These are phyloP conservation scores for Drosophila helvetica DNA, from an alignment of 2,888 invertebrate species.

Conservation along the genomic window DNA sequence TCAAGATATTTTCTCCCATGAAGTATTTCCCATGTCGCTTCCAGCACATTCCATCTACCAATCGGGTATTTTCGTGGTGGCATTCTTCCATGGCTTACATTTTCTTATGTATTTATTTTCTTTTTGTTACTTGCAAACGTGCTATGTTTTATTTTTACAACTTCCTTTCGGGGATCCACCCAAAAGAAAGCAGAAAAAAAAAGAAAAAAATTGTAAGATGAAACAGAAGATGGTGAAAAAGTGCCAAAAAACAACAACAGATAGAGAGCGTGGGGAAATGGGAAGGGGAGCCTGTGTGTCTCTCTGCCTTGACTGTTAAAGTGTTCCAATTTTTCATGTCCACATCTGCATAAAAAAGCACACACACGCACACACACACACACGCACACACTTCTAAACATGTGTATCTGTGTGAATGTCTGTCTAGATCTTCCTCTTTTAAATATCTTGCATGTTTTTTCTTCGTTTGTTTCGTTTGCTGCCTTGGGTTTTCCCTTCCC, in stretches of 20 bases:
- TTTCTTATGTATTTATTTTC: conserved; percentile 1
- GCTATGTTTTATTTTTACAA: conserved; percentile 78
- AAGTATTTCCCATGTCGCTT: not conserved
- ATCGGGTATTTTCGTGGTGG: conserved; percentile 21
- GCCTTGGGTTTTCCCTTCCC: conserved; percentile 15
- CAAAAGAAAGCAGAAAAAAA: not conserved
- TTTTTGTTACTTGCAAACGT: conserved; percentile 69
- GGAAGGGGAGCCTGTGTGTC: conserved; percentile 30
- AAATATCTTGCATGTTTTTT: conserved; percentile 48
- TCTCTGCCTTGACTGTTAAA: conserved; percentile 66
- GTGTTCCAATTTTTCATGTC: conserved; percentile 75
- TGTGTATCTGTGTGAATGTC: conserved; percentile 33
- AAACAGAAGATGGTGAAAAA: conserved; percentile 54
- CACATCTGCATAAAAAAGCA: conserved; percentile 59
- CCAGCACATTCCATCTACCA: not conserved
- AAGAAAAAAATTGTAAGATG: conserved; percentile 20
- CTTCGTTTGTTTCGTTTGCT: conserved; percentile 34
- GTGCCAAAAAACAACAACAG: conserved; percentile 60
- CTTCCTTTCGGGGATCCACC: conserved; percentile 53
- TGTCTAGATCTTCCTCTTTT: conserved; percentile 51
- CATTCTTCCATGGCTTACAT: not conserved
- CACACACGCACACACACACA: conserved; percentile 19
- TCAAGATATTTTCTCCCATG: too few species aligned
- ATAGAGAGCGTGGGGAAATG: not conserved
- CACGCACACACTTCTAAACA: conserved; percentile 3